Evolutionary conservation across 2,888 invertebrate genomes (phyloP), one percentile per base, ranked within the genome.

Genomic region (Saturnia pavonia): DNA sequence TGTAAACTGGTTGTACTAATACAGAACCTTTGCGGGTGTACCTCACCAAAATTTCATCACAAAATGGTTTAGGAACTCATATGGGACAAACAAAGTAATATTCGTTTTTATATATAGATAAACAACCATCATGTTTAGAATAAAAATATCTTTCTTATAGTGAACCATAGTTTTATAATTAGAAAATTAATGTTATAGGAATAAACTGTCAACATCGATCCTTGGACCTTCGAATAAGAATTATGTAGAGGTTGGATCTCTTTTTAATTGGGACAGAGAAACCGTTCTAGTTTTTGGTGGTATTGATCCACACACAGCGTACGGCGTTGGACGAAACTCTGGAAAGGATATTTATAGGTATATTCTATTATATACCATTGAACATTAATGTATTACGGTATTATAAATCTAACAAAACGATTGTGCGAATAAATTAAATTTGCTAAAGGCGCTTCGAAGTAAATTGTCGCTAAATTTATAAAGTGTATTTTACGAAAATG

Each of bases 241-340:
- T 77, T 95, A 94, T 78, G 88, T 91, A 12, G 76, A 86, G 0
- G 94, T 94, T 43, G 91, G 91, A 0, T 95, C 95, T 0, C 85
- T 95, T 1, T 95, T 95, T 80, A 94, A 94, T 76, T 90, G 92
- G 80, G 95, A 95, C 69, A 88, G 94, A 45, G 96, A 96, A 80
- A 94, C 95, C 0, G 94, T 96, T 7, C 85, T 96, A 16, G 94
- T 96, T 22, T 96, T 96, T 79, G 96, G 96, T 8, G 96, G 96
- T 4, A 94, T 95, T 40, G 96, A 96, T 85, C 96, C 96, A 8
- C 95, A 96, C 78, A 90, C 89, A 19, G 84, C 93, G 6, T 95
- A 95, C 75, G 95, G 95, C 0, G 77, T 88, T 1, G 91, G 91
- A 0, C 91, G 93, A 34, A 96, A 96, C 75, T 94, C 94, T 3